Conservation (phyloP, 2,888 invertebrate species). For the Cantharis nigra region DNA sequence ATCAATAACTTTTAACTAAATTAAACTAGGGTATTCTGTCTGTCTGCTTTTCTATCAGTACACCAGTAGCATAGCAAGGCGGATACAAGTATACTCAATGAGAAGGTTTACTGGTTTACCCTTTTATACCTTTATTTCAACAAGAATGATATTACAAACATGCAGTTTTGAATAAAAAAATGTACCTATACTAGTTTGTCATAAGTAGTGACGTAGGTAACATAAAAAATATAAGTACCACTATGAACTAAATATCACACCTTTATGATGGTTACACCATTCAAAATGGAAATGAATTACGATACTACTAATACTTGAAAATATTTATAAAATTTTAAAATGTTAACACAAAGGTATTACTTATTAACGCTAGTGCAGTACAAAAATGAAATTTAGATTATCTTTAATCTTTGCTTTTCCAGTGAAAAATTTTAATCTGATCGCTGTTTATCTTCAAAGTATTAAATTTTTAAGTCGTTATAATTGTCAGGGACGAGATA, state of each 20-base stretch:
- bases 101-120: background rate
- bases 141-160: background rate
- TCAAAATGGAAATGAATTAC: no score
- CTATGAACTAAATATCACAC: no score
- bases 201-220: no score
- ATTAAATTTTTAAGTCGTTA: background rate
- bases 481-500: background rate
- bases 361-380: background rate
- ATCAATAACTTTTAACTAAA: background rate
- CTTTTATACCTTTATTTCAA: background rate
- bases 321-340: no score
- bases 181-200: no score
- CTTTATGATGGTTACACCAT: no score
- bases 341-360: no score
- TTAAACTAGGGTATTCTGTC: background rate
- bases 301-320: no score
- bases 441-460: background rate
- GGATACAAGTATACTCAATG: background rate
- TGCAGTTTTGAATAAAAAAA: no score
- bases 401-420: background rate
- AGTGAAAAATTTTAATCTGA: background rate
- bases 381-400: background rate
- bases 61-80: background rate
- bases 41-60: background rate
- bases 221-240: no score